These are phyloP conservation scores for Todus mexicanus DNA, from an alignment of 2,797 vertebrate genomes.

Conservation along the genomic window DNA sequence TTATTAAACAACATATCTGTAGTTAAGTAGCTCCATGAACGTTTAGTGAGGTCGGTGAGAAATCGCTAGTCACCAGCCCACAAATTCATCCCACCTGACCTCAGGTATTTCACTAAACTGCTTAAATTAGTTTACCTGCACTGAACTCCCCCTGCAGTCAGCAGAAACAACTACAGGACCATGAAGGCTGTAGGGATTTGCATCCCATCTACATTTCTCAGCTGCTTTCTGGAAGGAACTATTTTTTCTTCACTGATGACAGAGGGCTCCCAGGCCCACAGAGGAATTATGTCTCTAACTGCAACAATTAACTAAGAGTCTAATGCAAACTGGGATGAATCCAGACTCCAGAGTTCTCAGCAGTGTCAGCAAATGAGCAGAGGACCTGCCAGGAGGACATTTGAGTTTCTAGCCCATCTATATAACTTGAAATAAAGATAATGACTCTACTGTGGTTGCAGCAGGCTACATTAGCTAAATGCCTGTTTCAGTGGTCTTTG, in stretches of 20 bases:
- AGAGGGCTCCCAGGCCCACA: neutral
- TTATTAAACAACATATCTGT: constrained; percentile 60
- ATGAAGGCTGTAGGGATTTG: neutral
- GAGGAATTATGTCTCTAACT: neutral
- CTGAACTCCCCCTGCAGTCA: neutral
- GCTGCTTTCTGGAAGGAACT: neutral
- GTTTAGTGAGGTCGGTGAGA: neutral
- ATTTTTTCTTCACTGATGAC: neutral
- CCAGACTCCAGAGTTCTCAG: neutral
- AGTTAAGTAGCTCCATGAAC: constrained; percentile 24
- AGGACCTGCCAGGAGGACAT: neutral
- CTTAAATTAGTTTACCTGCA: neutral
- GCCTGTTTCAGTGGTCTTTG: neutral
- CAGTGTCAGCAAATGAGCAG: neutral
- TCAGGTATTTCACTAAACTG: neutral
- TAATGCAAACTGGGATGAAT: neutral
- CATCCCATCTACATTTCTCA: neutral
- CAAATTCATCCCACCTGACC: neutral
- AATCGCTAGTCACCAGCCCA: neutral
- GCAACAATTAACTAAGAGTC: neutral
- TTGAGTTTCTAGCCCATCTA: neutral
- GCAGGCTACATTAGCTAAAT: neutral
- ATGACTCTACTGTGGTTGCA: neutral
- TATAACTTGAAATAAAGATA: neutral
- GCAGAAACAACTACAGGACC: neutral